Evolutionary conservation across 2,797 vertebrate genomes (phyloP).

Genomic region (Spinus pinus): DNA sequence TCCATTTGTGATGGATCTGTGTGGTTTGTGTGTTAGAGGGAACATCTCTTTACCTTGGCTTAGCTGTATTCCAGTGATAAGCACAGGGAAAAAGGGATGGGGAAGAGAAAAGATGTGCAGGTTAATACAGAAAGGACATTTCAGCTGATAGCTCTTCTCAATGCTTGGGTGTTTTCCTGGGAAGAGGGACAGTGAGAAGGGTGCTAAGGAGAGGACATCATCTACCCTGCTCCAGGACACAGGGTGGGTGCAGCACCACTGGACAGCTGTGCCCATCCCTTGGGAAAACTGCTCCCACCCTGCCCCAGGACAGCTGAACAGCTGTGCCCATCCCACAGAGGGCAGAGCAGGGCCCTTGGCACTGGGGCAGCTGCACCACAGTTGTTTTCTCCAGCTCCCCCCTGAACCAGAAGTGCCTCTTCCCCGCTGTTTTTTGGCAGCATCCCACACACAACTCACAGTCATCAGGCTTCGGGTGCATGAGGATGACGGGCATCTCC

Average conservation of each 20-base stretch:
- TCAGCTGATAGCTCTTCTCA: neutral
- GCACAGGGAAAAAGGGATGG: neutral
- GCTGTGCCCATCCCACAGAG: neutral
- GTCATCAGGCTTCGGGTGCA: conserved; percentile 85
- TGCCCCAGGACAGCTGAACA: fast-evolving
- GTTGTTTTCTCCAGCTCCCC: neutral
- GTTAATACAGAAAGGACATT: neutral
- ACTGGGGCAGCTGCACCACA: neutral
- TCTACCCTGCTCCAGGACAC: neutral
- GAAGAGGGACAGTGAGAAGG: neutral
- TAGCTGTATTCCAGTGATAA: conserved; percentile 27
- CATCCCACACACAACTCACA: conserved; percentile 62
- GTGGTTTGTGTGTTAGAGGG: neutral
- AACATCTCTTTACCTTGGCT: conserved; percentile 54
- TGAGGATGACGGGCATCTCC: conserved; percentile 85
- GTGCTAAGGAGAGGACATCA: neutral
- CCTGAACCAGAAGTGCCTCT: neutral
- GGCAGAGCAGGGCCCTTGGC: neutral
- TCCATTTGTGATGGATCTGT: neutral
- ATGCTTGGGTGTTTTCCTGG: neutral
- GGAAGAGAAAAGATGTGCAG: neutral
- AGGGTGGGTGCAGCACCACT: neutral
- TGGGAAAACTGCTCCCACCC: neutral
- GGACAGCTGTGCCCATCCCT: neutral
- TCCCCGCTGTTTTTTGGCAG: fast-evolving